phyloP scores from a whole-genome alignment of 2,113 vertebrate genomes.

The Porphyrio hochstetteri region DNA sequence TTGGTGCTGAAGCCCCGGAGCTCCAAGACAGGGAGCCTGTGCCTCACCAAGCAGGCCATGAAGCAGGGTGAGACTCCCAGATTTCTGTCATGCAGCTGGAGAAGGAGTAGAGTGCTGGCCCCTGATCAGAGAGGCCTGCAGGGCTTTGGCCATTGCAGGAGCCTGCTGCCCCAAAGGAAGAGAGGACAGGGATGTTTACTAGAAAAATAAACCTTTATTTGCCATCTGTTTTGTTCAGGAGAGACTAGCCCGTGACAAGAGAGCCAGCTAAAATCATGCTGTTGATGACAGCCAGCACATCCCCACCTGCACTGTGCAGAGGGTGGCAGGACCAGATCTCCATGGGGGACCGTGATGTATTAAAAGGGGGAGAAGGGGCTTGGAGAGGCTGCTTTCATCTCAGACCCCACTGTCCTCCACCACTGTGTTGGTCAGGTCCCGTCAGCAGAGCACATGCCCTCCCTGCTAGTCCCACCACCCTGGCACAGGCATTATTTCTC shows the following conservation, averaged over 20 bases:
- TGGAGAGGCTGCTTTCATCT: background rate
- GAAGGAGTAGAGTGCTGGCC: background rate
- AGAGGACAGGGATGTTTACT: background rate
- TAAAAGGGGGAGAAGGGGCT: fast-evolving
- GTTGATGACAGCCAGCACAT: background rate
- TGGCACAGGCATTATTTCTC: fast-evolving
- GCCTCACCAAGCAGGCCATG: background rate
- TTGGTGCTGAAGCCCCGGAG: fast-evolving
- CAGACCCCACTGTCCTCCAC: too few relatives aligned
- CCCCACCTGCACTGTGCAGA: background rate
- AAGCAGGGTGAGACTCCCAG: background rate
- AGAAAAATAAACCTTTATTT: conserved; percentile 62
- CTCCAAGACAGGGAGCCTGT: background rate
- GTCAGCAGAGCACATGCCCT: background rate
- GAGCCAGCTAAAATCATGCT: background rate
- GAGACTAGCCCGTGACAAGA: background rate
- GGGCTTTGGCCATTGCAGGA: background rate
- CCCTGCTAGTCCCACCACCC: background rate
- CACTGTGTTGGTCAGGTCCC: background rate
- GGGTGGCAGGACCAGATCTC: background rate
- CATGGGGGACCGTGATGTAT: fast-evolving
- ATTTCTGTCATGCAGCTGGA: background rate
- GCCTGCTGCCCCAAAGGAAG: background rate
- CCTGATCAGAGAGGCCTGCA: background rate
- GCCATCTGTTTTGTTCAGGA: background rate